phyloP scores from a whole-genome alignment of 2,888 invertebrate species.

The Pammene aurita region DNA sequence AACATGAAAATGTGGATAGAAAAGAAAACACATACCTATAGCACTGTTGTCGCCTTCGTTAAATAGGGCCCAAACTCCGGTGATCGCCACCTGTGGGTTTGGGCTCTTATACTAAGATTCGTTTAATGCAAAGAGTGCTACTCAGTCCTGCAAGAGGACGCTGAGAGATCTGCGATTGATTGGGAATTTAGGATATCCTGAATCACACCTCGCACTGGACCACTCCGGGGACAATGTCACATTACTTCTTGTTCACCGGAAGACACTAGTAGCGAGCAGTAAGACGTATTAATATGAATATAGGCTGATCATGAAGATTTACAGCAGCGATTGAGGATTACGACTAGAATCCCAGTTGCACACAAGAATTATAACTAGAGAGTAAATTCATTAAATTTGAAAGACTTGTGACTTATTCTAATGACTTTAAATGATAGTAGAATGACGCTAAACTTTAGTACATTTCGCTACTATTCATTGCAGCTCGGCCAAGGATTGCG shows the following conservation, averaged over 20 bases:
- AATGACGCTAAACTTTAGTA: constrained; percentile 29
- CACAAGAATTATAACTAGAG: constrained; percentile 1
- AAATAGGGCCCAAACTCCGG: too few relatives aligned
- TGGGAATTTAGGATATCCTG: too few relatives aligned
- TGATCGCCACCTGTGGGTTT: too few relatives aligned
- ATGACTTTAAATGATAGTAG: constrained; percentile 24
- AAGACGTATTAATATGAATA: not conserved
- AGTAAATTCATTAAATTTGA: constrained; percentile 9
- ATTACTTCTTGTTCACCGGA: not conserved
- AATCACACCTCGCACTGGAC: not conserved
- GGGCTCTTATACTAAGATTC: too few relatives aligned
- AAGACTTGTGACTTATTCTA: constrained; percentile 10
- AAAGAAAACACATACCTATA: too few relatives aligned
- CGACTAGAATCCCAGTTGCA: not conserved
- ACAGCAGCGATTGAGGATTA: not conserved
- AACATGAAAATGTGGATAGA: too few relatives aligned
- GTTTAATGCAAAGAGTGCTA: too few relatives aligned
- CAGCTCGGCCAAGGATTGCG: constrained; percentile 37
- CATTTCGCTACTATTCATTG: constrained; percentile 22
- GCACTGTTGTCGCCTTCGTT: too few relatives aligned
- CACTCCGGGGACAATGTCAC: not conserved
- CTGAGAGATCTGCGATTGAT: too few relatives aligned
- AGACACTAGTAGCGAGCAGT: not conserved
- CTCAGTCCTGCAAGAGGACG: too few relatives aligned
- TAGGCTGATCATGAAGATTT: not conserved